A percentile compares a stretch with the other conserved stretches of the same genome.
Evolutionary conservation across 2,113 vertebrate genomes (phyloP).

Genomic region (Microcebus lehilahytsara): DNA sequence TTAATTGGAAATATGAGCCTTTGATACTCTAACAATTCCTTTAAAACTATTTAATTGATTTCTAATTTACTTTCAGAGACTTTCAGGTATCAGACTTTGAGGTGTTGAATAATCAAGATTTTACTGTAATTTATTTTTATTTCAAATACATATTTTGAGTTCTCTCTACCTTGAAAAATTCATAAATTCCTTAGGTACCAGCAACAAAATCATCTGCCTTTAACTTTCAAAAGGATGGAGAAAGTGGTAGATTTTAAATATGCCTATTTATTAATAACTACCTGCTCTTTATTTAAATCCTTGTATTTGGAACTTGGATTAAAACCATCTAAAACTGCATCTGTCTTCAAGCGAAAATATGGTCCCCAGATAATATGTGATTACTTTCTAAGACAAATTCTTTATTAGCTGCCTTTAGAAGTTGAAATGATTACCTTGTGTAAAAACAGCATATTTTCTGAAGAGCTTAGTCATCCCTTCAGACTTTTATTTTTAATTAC

Average conservation of each 20-base stretch:
- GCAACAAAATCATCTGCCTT: not conserved
- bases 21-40: not conserved
- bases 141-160: not conserved
- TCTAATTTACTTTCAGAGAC: slow-evolving; percentile 7
- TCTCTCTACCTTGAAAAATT: not conserved
- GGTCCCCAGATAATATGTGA: not conserved
- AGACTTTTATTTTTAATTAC: slow-evolving; percentile 50
- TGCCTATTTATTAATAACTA: slow-evolving; percentile 12
- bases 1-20: not conserved
- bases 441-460: slow-evolving; percentile 46
- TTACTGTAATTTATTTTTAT: not conserved
- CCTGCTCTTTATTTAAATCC: slow-evolving; percentile 54
- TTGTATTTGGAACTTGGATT: slow-evolving; percentile 46
- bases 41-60: not conserved
- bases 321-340: slow-evolving; percentile 55
- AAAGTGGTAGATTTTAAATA: slow-evolving; percentile 21
- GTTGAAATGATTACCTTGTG: not conserved
- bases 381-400: slow-evolving; percentile 38
- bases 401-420: slow-evolving; percentile 18
- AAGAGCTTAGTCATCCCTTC: not conserved
- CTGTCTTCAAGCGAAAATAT: slow-evolving; percentile 48
- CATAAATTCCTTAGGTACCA: not conserved
- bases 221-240: not conserved
- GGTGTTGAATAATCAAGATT: not conserved
- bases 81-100: not conserved